Evolutionary conservation across 2,797 vertebrate genomes (phyloP).

Genomic region (Chloroceryle amazona): DNA sequence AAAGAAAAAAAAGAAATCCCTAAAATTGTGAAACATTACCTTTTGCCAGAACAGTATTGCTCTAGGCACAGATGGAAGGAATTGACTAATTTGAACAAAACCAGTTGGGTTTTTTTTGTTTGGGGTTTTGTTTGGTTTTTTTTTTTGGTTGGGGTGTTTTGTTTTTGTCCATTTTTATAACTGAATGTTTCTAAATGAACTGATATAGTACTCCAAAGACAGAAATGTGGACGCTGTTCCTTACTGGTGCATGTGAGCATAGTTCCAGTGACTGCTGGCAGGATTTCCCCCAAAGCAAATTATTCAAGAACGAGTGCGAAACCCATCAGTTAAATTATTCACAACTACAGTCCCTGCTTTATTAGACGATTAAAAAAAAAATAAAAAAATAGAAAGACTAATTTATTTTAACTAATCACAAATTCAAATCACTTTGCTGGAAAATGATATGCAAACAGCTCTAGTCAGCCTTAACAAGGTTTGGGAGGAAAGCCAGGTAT

Average conservation of each 20-base stretch:
- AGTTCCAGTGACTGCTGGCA: neutral
- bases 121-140: no score
- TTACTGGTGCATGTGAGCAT: neutral
- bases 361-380: neutral
- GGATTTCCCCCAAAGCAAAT: neutral
- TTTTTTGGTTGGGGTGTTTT: no score
- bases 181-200: neutral
- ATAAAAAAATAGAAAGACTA: neutral
- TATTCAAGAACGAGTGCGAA: constrained; percentile 16
- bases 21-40: neutral
- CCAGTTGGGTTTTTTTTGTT: no score
- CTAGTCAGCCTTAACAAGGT: constrained; percentile 4
- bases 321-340: neutral
- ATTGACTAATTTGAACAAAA: constrained; percentile 12
- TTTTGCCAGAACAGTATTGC: neutral
- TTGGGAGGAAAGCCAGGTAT: constrained; percentile 33
- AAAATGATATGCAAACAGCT: constrained; percentile 28
- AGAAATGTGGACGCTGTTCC: neutral
- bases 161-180: neutral
- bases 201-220: neutral
- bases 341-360: constrained; percentile 4
- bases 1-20: neutral
- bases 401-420: constrained; percentile 42
- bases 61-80: neutral
- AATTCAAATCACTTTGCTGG: constrained; percentile 10